Evolutionary conservation across 2,113 vertebrate genomes (phyloP), one percentile per base, ranked within the genome.

Genomic region (Lamprotornis superbus): DNA sequence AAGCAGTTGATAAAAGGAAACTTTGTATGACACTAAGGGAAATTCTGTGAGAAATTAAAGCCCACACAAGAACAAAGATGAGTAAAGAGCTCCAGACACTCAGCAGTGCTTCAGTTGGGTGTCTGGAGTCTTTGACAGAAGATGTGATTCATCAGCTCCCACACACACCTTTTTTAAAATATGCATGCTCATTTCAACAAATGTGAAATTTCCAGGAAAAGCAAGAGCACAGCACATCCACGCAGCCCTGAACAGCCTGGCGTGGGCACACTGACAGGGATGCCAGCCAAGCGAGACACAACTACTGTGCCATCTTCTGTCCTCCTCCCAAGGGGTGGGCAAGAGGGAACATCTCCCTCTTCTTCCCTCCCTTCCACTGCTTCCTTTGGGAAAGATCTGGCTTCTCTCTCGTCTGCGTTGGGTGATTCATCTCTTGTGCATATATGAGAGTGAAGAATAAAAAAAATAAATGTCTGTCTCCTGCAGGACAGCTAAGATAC

Each of bases 91-190:
- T 90, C 75, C 83, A 94, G 88, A 94, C 61, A 53, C 15, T 40
- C 63, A 22, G 21, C 42, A 85, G 22, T 3, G 14, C 70, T 94
- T 50, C 67, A 46, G 25, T 33, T 90, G 4, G 5, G 20, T 85
- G 50, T 93, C 83, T 96, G 75, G 75, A 94, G 57, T 83, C 82
- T 90, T 80, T 90, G 90, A 86, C 75, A 93, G 84, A 73, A 93
- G 56, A 91, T 10, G 35, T 93, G 92, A 95, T 82, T 95, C 92
- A 94, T 84, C 93, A 85, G 30, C 73, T 76, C 47, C 3, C 60
- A 37, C 57, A 76, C 22, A 42, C 39, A 55, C 60, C 22, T 71
- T 84, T 91, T 94, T 79, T 75, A 15, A 70, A 90, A 68, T 60
- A 65, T 77, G 65, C 40, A 65, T 86, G 65, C 67, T 83, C 67